Evolutionary conservation across 2,888 invertebrate species (phyloP).

Genomic region (Cryptosula pallasiana): DNA sequence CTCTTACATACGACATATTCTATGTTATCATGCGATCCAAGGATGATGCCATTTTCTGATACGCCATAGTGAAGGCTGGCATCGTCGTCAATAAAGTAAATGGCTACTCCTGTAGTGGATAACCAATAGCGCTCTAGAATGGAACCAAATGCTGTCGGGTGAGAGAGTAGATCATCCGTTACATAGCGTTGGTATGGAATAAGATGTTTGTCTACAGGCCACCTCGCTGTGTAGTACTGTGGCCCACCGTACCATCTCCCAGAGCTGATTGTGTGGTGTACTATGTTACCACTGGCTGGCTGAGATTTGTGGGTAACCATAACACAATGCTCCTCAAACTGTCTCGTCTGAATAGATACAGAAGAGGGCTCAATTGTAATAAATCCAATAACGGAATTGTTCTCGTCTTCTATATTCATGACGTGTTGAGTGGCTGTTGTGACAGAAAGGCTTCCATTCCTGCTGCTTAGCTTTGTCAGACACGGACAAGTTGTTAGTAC

Average conservation of each 20-base stretch:
- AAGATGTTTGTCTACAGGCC: conserved; percentile 29
- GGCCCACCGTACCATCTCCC: conserved; percentile 6
- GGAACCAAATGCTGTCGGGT: conserved; percentile 58
- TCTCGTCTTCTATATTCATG: not conserved
- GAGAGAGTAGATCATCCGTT: conserved; percentile 23
- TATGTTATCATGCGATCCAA: conserved; percentile 61
- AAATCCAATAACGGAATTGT: not conserved
- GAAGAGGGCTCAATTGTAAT: not conserved
- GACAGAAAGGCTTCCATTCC: not conserved
- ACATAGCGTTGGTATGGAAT: conserved; percentile 24
- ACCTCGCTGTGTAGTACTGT: conserved; percentile 18
- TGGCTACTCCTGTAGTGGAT: conserved; percentile 65
- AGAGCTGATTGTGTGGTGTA: not conserved
- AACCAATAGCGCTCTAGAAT: conserved; percentile 67
- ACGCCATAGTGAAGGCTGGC: not conserved
- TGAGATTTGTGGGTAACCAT: not conserved
- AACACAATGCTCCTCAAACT: not conserved
- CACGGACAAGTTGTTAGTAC: not conserved
- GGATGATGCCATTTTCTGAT: conserved; percentile 57
- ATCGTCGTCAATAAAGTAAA: conserved; percentile 62
- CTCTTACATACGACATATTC: not conserved
- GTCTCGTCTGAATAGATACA: not conserved
- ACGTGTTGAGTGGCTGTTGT: not conserved
- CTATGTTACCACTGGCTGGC: not conserved
- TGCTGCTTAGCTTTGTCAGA: not conserved